Evolutionary conservation across 2,797 vertebrate genomes (phyloP).

Genomic region (Toxotes lorentzi): DNA sequence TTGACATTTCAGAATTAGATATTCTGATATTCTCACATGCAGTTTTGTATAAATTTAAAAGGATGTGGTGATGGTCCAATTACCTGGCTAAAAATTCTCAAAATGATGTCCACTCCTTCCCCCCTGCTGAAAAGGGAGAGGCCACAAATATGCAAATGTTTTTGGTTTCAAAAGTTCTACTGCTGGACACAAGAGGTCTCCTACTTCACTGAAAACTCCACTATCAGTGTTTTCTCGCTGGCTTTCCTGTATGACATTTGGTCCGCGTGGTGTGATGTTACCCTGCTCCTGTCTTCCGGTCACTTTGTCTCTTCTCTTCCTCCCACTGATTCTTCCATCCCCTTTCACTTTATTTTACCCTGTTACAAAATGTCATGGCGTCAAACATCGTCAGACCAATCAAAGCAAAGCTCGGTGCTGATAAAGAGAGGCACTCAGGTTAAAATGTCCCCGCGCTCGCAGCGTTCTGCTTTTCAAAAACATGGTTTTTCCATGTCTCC

Average conservation of each 20-base stretch:
- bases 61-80: too few species aligned
- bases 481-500: not conserved
- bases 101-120: too few species aligned
- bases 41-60: not conserved
- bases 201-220: too few species aligned
- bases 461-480: not conserved
- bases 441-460: constrained; percentile 10
- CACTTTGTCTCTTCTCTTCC: constrained; percentile 1
- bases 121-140: too few species aligned
- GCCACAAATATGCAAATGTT: too few species aligned
- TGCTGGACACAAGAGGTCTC: too few species aligned
- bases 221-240: not conserved
- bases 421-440: constrained; percentile 7
- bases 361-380: not conserved
- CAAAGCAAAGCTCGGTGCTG: not conserved
- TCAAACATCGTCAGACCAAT: not conserved
- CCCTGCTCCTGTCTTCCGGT: constrained; percentile 14
- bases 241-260: not conserved
- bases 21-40: not conserved
- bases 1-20: not conserved
- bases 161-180: too few species aligned
- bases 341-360: not conserved
- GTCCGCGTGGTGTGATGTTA: not conserved
- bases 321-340: not conserved
- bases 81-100: too few species aligned